Conservation (phyloP, 2,888 invertebrate genomes). For the Scaptodrosophila latifasciaeformis region DNA sequence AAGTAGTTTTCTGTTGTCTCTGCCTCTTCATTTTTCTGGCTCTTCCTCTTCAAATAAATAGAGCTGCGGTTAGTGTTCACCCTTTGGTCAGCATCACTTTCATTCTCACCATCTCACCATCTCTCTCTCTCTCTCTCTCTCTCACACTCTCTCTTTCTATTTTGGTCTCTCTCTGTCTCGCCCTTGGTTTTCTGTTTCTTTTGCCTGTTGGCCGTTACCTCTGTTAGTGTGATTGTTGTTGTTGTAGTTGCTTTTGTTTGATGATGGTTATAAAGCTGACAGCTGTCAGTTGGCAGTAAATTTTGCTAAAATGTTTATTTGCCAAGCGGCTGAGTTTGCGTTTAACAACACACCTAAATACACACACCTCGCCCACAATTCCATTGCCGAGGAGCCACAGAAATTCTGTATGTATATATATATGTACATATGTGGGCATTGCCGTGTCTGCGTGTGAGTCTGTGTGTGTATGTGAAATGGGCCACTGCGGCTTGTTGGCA, state of each 20-base stretch:
- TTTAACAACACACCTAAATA: constrained; percentile 46
- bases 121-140: no score
- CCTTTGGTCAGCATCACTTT: constrained; percentile 36
- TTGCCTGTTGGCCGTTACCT: no score
- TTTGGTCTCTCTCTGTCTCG: no score
- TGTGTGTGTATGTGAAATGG: constrained; percentile 8
- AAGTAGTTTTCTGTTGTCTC: constrained; percentile 59
- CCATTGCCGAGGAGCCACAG: constrained; percentile 41
- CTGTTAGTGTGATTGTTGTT: constrained; percentile 3
- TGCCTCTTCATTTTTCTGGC: constrained; percentile 23
- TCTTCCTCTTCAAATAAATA: constrained; percentile 38
- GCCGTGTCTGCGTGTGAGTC: no score
- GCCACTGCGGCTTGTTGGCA: constrained; percentile 1
- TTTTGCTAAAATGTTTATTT: constrained; percentile 67
- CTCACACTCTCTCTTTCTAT: no score
- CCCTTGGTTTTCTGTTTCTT: no score
- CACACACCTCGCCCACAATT: constrained; percentile 14
- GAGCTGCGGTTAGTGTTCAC: constrained; percentile 52
- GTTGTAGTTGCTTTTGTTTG: constrained; percentile 51
- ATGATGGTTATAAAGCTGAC: constrained; percentile 68
- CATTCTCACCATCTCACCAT: no score
- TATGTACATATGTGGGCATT: constrained; percentile 20
- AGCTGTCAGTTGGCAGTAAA: constrained; percentile 70
- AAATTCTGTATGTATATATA: constrained; percentile 37
- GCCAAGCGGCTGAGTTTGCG: constrained; percentile 65